Evolutionary conservation across 1,140 invertebrate species (phyloP).

Genomic region (Scaptomyza pallida): DNA sequence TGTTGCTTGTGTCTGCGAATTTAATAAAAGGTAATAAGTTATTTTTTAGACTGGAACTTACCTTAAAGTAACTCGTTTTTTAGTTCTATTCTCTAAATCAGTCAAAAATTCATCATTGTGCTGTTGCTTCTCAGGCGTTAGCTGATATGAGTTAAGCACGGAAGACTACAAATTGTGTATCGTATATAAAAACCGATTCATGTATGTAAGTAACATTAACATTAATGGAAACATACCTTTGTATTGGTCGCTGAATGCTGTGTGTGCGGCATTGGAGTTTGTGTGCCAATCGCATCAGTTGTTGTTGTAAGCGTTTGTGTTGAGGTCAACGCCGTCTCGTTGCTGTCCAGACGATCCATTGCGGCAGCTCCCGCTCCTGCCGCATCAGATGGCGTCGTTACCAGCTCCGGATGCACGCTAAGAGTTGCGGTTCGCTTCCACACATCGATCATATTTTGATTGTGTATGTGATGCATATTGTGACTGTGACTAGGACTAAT

Average conservation of each 20-base stretch:
- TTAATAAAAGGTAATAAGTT: too few relatives aligned
- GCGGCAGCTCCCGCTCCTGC: conserved; percentile 31
- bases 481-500: conserved; percentile 82
- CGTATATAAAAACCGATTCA: not conserved
- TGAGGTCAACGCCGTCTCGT: conserved; percentile 62
- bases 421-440: conserved; percentile 84
- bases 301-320: conserved; percentile 66
- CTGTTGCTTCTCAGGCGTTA: conserved; percentile 75
- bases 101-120: conserved; percentile 87
- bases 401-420: conserved; percentile 79
- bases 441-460: conserved; percentile 73
- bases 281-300: conserved; percentile 73
- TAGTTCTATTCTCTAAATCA: conserved; percentile 91
- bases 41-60: conserved; percentile 78
- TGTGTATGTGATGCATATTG: conserved; percentile 63
- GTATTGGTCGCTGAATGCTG: conserved; percentile 78
- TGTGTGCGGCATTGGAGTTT: conserved; percentile 68
- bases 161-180: conserved; percentile 89
- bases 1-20: too few relatives aligned
- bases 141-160: conserved; percentile 89
- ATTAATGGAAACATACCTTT: too few relatives aligned
- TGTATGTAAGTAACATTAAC: too few relatives aligned
- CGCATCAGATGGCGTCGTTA: conserved; percentile 22
- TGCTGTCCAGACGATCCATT: conserved; percentile 77
- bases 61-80: conserved; percentile 93